Base-by-base conservation (phyloP, 2,113 vertebrate species). In the Empidonax alnorum region DNA sequence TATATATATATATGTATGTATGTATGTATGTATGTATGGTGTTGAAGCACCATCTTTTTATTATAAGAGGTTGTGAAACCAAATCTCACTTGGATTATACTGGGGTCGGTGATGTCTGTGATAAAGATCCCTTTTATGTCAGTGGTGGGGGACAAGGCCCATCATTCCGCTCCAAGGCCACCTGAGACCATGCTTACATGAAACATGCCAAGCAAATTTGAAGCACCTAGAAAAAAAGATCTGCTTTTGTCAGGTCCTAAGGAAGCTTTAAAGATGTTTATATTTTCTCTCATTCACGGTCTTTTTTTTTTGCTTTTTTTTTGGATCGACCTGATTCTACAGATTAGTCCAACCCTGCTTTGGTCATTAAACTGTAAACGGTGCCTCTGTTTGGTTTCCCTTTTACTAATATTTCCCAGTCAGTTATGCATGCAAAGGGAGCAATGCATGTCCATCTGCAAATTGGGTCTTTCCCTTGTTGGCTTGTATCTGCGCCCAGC, bases 401-500 rank as follows among this genome's bases (percentile, higher is more conserved):
- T 95, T 95, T 96, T 72, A 78, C 63, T 61, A 69, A 52, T 15
- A 4, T 87, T 96, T 72, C 80, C n/a, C 46, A 95, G 94, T 80
- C 71, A 39, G 67, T 50, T 92, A 84, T 9, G 14, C 33, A 22
- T 44, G 63, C 55, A 50, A 58, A 90, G 42, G 39, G 65, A 84
- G 65, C 46, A 28, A 28, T 46, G 56, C 21, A 39, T 35, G 49
- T 92, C 53, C 22, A 24, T 78, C 92, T 89, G 72, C 94, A 94
- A 62, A 65, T 56, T 56, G 28, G 6, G 25, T 69, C 42, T 33
- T 80, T 87, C 28, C 27, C 35, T 65, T 39, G 2, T 55, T 74
- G n/a, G 24, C 23, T 74, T 72, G 7, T 46, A 7, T 35, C 18
- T 84, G 35, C 25, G n/a, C 7, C 27, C 33, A 69, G 35, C 65